Evolutionary conservation across 1,140 invertebrate species (phyloP), one percentile per base, ranked within the genome.

Genomic region (Tetraneura akinire): DNA sequence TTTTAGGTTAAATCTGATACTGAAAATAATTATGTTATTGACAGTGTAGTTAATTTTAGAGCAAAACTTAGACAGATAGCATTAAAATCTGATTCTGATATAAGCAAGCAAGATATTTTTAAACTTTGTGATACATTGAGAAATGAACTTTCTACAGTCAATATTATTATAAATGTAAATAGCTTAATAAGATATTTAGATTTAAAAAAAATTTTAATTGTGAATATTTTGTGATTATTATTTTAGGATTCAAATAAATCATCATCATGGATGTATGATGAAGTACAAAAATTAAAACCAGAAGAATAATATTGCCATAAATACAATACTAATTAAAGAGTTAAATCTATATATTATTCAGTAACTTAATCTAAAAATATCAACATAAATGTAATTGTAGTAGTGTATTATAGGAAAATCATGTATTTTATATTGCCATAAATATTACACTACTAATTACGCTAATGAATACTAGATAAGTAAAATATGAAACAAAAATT

Each of bases 101-200:
- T 81, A 47, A 80, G 9, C 3, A 80, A 92, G 84, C 84, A 87
- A 70, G 86, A 88, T 62, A 81, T 94, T n/a, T 86, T 95, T 62
- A 85, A 85, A 80, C 88, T 90, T 42, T 95, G 93, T 87, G 94
- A 95, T 86, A 84, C 88, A 49, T 86, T 91, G 3, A 87, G 94
- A 80, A 87, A 90, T 82, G 86, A 90, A 83, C 87, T 95, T 37
- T 49, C 64, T 49, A 23, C 26, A 9, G 32, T 42, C 9, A 81
- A 80, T 3, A 57, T 82, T 21, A 78, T 29, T 60, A 4, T 78
- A 18, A 55, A 78, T 62, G 74, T 78, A 78, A 60, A 49, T 71
- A 5, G 1, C 1, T n/a, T 29, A 70, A 11, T 51, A 42, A 71
- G 26, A 18, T 10, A 51, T 11, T 13, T n/a, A 71, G 3, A n/a